Percentiles rank a stretch among this genome's conserved stretches.
Evolutionary conservation across 2,888 invertebrate genomes (phyloP).

Genomic region (Trissolcus brochymenae): DNA sequence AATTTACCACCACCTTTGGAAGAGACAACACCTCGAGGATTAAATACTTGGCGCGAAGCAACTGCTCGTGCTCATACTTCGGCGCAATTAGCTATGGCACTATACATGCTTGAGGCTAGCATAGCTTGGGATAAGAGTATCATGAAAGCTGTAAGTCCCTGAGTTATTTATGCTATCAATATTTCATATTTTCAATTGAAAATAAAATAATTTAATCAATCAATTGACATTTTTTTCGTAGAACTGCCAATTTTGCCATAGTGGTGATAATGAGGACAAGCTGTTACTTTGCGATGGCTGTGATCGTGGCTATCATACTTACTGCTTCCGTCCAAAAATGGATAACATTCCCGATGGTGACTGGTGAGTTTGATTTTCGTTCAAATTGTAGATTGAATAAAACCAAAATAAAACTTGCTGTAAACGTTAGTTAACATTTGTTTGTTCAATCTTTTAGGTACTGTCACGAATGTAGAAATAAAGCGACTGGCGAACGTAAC

Average conservation of each 20-base stretch:
- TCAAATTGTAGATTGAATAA: background rate
- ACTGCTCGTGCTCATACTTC: slow-evolving; percentile 89
- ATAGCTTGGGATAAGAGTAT: slow-evolving; percentile 99
- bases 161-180: no score
- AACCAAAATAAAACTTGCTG: no score
- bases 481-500: slow-evolving; percentile 93
- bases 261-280: slow-evolving; percentile 97
- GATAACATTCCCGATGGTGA: slow-evolving; percentile 98
- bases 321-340: slow-evolving; percentile 98
- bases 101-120: slow-evolving; percentile 92
- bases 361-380: slow-evolving; percentile 81
- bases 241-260: slow-evolving; percentile 98
- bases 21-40: slow-evolving; percentile 85
- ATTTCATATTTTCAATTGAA: no score
- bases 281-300: slow-evolving; percentile 97
- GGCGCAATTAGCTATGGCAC: slow-evolving; percentile 92
- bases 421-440: background rate
- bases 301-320: slow-evolving; percentile 98
- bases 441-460: slow-evolving; percentile 80
- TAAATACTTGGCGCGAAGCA: slow-evolving; percentile 93
- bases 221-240: slow-evolving; percentile 74
- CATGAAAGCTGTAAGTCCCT: slow-evolving; percentile 95
- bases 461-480: slow-evolving; percentile 96
- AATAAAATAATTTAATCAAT: no score
- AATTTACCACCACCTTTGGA: slow-evolving; percentile 71